Percentiles rank a stretch among this genome's conserved stretches.
These are phyloP conservation scores for Atrichornis clamosus DNA, from an alignment of 2,113 vertebrate genomes.

Conservation along the genomic window DNA sequence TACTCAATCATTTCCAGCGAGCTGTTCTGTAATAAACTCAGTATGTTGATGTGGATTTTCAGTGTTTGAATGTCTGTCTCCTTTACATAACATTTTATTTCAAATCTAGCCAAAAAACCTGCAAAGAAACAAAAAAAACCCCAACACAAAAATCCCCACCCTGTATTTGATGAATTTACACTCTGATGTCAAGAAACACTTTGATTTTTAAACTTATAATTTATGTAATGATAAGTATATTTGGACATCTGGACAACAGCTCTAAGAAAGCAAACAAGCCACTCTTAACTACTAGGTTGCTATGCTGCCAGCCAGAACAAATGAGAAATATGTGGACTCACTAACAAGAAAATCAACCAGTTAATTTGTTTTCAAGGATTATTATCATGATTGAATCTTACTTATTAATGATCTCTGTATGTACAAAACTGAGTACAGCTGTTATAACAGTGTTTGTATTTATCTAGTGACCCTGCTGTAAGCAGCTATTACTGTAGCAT, in stretches of 20 bases:
- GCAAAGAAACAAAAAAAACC: background rate
- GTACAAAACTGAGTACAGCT: background rate
- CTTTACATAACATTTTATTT: background rate
- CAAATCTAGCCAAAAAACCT: background rate
- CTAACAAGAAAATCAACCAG: background rate
- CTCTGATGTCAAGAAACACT: background rate
- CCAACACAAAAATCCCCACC: background rate
- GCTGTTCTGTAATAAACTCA: background rate
- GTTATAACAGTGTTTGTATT: background rate
- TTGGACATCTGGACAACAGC: background rate
- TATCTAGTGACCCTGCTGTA: background rate
- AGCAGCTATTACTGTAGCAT: background rate
- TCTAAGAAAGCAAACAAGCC: background rate
- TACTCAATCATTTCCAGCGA: constrained; percentile 23
- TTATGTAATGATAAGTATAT: background rate
- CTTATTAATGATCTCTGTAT: background rate
- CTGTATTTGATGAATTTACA: background rate
- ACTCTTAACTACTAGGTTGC: background rate
- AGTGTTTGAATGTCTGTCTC: background rate
- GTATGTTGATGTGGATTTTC: background rate
- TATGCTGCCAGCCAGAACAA: background rate
- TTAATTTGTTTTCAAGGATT: constrained; percentile 5
- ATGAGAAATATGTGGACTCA: background rate
- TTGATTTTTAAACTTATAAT: background rate
- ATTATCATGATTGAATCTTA: background rate